Evolutionary conservation across 1,140 invertebrate species (phyloP), one percentile per base, ranked within the genome.

Genomic region (Drosophila teissieri): DNA sequence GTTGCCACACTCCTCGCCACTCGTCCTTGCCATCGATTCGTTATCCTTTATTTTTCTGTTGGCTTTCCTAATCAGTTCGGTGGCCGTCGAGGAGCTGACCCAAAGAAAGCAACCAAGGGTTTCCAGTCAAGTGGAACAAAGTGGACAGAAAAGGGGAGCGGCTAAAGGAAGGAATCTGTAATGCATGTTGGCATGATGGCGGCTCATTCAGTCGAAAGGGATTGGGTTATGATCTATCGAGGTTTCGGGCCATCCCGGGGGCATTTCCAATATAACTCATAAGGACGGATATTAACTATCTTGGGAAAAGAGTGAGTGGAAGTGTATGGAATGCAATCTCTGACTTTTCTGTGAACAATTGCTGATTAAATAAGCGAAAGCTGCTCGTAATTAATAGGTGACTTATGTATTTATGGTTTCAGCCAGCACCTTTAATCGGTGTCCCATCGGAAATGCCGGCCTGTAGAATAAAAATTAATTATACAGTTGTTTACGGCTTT

Each of bases 21-120:
- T 19, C 19, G 17, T 34, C 22, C 64, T 17, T n/a, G 19, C 19
- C 56, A 73, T 64, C 69, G 72, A 74, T 76, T 57, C n/a, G 36
- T 54, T 57, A 65, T 68, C 49, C 57, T 70, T 61, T 78, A 45
- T 52, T 77, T 77, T 77, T 34, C 52, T 45, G 56, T 62, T 69
- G 72, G 62, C 54, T 51, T 44, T 65, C 62, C 61, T 52, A 68
- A 68, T 68, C 64, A 68, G 61, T 68, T 68, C 37, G 64, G 64
- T 67, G 61, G 64, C 37, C 46, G 27, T 44, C 64, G 46, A 52
- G 45, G 64, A 68, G 64, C 37, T 67, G 61, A 68, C 45, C 64
- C 64, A 68, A 67, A 67, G 64, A 67, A 52, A 19, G 27, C 61
- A 44, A 37, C 64, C 64, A 68, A 67, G 51, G 64, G 64, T 44